These are phyloP conservation scores for Bombycilla garrulus DNA, from an alignment of 2,113 vertebrate genomes.

Conservation along the genomic window DNA sequence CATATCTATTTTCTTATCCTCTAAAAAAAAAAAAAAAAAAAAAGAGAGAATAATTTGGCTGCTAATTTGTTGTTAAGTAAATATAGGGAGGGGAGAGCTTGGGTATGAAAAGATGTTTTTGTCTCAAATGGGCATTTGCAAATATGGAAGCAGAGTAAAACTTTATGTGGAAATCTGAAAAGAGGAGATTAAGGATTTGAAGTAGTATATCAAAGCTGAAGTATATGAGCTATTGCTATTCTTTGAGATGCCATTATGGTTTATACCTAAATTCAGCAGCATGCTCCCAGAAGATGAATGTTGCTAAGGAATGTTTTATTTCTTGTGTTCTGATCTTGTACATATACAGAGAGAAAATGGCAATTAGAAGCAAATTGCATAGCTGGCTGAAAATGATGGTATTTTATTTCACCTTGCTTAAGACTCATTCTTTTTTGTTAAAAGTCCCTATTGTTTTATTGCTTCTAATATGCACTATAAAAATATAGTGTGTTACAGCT, in stretches of 20 bases:
- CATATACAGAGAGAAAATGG: neutral
- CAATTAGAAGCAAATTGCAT: neutral
- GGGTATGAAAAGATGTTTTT: slow-evolving; percentile 28
- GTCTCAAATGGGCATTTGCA: slow-evolving; percentile 18
- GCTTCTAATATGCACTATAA: neutral
- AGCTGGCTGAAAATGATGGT: neutral
- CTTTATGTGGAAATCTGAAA: slow-evolving; percentile 36
- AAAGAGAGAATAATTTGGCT: neutral
- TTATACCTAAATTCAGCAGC: neutral
- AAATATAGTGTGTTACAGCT: neutral
- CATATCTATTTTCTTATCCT: slow-evolving; percentile 31
- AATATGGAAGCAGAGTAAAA: slow-evolving; percentile 4
- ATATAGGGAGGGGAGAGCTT: neutral
- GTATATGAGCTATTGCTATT: neutral
- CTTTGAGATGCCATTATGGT: neutral
- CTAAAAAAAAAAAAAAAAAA: neutral
- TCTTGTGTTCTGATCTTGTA: slow-evolving; percentile 5
- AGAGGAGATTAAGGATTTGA: slow-evolving; percentile 52
- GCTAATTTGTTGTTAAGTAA: slow-evolving; percentile 61
- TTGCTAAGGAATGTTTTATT: slow-evolving; percentile 19
- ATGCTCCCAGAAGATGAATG: neutral
- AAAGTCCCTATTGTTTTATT: neutral
- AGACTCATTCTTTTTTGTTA: neutral
- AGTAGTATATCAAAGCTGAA: neutral
- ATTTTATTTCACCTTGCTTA: slow-evolving; percentile 7